Base-by-base conservation (phyloP, 2,888 invertebrate genomes). In the Brachynemurus nebulosus region DNA sequence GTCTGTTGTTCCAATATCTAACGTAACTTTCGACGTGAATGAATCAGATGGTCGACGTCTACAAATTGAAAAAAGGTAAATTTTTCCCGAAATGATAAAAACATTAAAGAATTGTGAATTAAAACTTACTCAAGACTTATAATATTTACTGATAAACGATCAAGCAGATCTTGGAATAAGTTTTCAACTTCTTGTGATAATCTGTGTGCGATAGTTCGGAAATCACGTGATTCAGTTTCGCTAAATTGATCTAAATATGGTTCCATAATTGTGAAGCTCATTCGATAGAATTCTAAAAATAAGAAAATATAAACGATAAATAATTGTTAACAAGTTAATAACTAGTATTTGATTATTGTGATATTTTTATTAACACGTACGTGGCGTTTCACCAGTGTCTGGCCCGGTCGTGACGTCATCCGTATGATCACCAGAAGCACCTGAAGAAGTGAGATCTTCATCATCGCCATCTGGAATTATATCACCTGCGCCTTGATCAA, bases 91-190 rank as follows among this genome's bases (percentile, higher is more conserved):
- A 23, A 23, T 23, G 9, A 23, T 23, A 23, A 23, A 9, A 23
- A 23, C 23, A 7, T 9, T 23, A 23, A 9, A 23, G 23, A 23
- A 23, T 9, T 23, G 5, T 33, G 17, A 42, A 20, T 34, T 47
- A 35, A 27, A 34, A 36, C 80, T 76, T 63, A 85, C 85, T 77
- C 72, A 57, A 82, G 76, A 50, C 76, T 74, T 16, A 84, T 72
- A 14, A 85, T 72, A 45, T 70, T 76, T 1, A 78, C 72, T 4
- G 67, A 65, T 54, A 77, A 76, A 4, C 67, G 67, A 35, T 79
- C 80, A 0, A 71, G 72, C 21, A 67, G 50, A 40, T 53, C 52
- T 7, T 66, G 64, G 53, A 73, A 78, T 4, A 82, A 60, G 2
- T 62, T 59, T 48, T 78, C 73, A 8, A 85, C 68, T 1, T 72